Percentiles rank a stretch among this genome's conserved stretches.
phyloP scores from a whole-genome alignment of 2,888 invertebrate species.

The Antheraea yamamai region DNA sequence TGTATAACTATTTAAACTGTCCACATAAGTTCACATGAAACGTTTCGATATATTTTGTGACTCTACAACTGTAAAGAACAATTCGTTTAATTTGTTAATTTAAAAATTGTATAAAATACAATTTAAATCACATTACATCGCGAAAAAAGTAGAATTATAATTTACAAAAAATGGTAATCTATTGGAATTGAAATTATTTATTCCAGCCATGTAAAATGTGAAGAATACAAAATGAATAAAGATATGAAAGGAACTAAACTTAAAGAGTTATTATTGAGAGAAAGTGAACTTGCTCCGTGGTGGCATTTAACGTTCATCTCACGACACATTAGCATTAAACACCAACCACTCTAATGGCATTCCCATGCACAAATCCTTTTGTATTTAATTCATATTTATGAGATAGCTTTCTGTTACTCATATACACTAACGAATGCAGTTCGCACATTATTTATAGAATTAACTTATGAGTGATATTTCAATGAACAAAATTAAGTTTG shows the following conservation, averaged over 20 bases:
- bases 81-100: neutral
- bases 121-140: neutral
- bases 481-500: too few relatives aligned
- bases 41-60: neutral
- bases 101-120: neutral
- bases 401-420: too few relatives aligned
- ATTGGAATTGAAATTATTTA: neutral
- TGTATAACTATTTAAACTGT: neutral
- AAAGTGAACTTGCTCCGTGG: slow-evolving; percentile 52
- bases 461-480: too few relatives aligned
- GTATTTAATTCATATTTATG: neutral
- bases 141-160: neutral
- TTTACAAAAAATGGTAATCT: neutral
- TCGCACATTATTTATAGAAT: too few relatives aligned
- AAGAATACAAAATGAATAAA: neutral
- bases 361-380: neutral
- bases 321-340: slow-evolving; percentile 41
- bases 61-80: slow-evolving; percentile 20
- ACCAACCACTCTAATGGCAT: slow-evolving; percentile 13
- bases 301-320: slow-evolving; percentile 35
- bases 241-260: slow-evolving; percentile 21
- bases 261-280: slow-evolving; percentile 48
- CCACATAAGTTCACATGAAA: neutral
- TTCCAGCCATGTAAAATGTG: neutral
- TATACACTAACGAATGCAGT: too few relatives aligned